phyloP scores from a whole-genome alignment of 2,113 vertebrate genomes.

The Daubentonia madagascariensis region DNA sequence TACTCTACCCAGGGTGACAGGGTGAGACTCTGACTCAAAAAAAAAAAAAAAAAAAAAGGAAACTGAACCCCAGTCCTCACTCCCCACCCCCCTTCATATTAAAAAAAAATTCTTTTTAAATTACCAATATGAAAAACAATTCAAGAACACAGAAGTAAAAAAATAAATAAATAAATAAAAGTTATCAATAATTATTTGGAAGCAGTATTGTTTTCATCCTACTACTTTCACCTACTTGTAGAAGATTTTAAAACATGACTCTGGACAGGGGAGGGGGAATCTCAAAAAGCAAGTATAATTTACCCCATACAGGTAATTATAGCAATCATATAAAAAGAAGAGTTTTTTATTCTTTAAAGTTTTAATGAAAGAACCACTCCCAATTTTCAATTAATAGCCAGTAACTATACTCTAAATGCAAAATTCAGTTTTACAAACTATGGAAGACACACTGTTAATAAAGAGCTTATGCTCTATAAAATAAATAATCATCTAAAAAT shows the following conservation, averaged over 20 bases:
- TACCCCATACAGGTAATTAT: background rate
- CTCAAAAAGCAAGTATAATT: slow-evolving; percentile 3
- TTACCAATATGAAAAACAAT: too few species aligned
- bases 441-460: background rate
- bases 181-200: background rate
- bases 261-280: background rate
- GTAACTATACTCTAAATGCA: background rate
- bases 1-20: background rate
- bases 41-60: background rate
- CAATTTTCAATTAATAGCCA: background rate
- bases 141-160: background rate
- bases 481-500: background rate
- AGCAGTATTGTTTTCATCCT: background rate
- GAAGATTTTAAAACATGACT: background rate
- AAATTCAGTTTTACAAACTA: slow-evolving; percentile 34
- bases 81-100: too few species aligned
- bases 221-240: background rate
- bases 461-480: background rate
- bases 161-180: background rate
- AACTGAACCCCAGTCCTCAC: too few species aligned
- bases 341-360: background rate
- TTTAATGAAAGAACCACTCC: background rate
- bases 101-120: too few species aligned
- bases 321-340: background rate
- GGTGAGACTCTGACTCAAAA: background rate